Percentiles rank a stretch among this genome's conserved stretches.
phyloP scores from a whole-genome alignment of 2,797 vertebrate species.

The Mormyrus hasselquistii region DNA sequence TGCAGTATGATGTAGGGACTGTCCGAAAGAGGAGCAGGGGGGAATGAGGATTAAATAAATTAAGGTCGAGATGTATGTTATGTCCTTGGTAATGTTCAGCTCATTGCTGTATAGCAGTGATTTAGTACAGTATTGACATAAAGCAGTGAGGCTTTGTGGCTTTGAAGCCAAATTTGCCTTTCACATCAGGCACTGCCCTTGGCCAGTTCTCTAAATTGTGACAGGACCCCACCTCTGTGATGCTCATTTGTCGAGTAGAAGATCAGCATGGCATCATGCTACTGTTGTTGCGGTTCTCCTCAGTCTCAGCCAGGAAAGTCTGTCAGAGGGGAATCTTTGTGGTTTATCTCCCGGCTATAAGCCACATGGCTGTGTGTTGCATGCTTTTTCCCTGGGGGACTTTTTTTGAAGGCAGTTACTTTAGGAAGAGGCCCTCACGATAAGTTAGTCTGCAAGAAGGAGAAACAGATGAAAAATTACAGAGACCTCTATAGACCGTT shows the following conservation, averaged over 20 bases:
- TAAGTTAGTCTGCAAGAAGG: not conserved
- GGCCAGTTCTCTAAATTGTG: slow-evolving; percentile 28
- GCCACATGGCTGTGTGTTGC: not conserved
- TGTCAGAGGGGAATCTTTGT: not conserved
- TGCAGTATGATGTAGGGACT: not conserved
- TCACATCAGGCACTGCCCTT: not conserved
- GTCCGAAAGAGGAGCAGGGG: not conserved
- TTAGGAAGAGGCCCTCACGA: not conserved
- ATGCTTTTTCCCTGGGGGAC: not conserved
- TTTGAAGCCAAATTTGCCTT: not conserved
- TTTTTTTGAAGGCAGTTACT: not conserved
- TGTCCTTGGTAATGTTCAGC: not conserved
- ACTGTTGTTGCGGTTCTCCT: not conserved
- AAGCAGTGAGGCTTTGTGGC: not conserved
- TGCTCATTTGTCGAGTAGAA: slow-evolving; percentile 44
- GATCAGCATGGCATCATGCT: slow-evolving; percentile 24
- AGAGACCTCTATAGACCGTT: not conserved
- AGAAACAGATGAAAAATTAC: not conserved
- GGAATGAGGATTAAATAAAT: not conserved
- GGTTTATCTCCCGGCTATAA: not conserved
- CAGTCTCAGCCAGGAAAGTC: not conserved
- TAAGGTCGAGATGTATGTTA: not conserved
- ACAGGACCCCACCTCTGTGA: slow-evolving; percentile 43
- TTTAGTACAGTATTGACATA: not conserved
- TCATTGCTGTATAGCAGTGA: not conserved